These are phyloP conservation scores for Philonicus albiceps DNA, from an alignment of 2,888 invertebrate species.

Conservation along the genomic window DNA sequence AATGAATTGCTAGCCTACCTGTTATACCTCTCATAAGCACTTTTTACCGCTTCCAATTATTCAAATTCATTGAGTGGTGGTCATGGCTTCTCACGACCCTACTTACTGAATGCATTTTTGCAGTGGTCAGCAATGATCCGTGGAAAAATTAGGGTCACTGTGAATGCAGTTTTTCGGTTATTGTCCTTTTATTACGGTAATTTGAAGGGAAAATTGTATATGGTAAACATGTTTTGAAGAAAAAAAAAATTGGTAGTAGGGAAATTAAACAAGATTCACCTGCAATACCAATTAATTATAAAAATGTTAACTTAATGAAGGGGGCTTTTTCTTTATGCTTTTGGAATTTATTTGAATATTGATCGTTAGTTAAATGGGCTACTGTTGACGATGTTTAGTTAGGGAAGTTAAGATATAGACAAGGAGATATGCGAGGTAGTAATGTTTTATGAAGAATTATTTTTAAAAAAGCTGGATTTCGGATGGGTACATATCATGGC, in stretches of 20 bases:
- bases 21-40: background rate
- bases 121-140: constrained; percentile 20
- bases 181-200: background rate
- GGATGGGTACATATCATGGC: no score
- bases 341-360: background rate
- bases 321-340: background rate
- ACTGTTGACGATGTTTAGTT: background rate
- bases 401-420: background rate
- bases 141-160: constrained; percentile 14
- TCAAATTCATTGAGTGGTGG: background rate
- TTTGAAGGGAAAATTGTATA: background rate
- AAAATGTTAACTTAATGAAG: background rate
- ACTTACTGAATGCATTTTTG: background rate
- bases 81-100: background rate
- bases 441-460: no score
- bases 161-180: background rate
- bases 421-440: background rate
- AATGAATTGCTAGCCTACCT: background rate
- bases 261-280: background rate
- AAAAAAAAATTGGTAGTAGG: background rate
- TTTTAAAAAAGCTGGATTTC: no score
- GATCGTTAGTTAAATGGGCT: background rate
- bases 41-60: background rate
- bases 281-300: background rate
- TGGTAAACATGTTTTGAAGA: background rate